phyloP scores from a whole-genome alignment of 2,113 vertebrate genomes.

The Aegotheles bennettii region DNA sequence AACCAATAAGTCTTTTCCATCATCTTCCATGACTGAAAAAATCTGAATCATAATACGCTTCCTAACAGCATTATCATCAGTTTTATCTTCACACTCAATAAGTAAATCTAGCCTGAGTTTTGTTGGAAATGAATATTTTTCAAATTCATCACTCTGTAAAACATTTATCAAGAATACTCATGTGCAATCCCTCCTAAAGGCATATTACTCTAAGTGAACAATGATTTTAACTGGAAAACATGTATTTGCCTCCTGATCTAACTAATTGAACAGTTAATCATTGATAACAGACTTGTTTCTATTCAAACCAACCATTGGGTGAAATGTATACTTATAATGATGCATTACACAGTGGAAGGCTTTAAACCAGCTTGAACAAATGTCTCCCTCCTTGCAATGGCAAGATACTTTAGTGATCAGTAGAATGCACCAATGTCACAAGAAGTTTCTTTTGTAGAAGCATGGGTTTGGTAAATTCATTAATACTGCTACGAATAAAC shows the following conservation, averaged over 20 bases:
- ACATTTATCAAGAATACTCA: background rate
- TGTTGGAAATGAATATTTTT: background rate
- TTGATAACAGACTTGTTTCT: background rate
- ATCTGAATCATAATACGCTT: background rate
- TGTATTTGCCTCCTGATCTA: background rate
- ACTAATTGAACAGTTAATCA: background rate
- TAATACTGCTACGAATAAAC: background rate
- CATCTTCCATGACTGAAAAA: slow-evolving; percentile 2
- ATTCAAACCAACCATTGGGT: background rate
- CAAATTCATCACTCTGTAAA: background rate
- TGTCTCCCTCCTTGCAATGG: background rate
- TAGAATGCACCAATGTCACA: background rate
- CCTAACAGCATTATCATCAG: background rate
- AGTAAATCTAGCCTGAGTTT: background rate
- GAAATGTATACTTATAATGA: background rate
- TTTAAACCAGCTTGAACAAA: background rate
- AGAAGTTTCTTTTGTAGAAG: background rate
- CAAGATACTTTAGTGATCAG: background rate
- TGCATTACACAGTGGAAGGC: background rate
- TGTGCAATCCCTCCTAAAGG: background rate
- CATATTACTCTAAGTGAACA: background rate
- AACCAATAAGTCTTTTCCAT: slow-evolving; percentile 63
- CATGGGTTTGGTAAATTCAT: background rate
- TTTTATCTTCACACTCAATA: background rate
- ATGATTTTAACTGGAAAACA: background rate